Evolutionary conservation across 1,140 invertebrate genomes (phyloP).

Genomic region (Atta cephalotes): DNA sequence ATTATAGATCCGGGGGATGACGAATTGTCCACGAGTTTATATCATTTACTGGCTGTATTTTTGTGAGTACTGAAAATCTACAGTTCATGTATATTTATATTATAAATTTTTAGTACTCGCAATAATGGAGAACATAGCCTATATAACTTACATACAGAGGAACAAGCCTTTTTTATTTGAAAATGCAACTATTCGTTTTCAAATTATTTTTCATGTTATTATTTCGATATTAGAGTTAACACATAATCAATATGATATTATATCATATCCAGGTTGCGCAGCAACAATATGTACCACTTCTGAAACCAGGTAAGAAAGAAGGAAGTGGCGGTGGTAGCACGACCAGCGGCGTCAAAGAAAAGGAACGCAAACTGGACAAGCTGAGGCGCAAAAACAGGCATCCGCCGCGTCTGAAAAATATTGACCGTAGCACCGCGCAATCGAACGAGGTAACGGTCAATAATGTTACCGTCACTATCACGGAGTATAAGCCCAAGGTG

Average conservation of each 20-base stretch:
- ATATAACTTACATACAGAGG: neutral
- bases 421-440: conserved; percentile 94
- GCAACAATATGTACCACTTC: conserved; percentile 91
- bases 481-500: conserved; percentile 96
- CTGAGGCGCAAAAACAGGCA: conserved; percentile 85
- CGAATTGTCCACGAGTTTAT: too few relatives aligned
- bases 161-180: neutral
- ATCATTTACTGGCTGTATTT: too few relatives aligned
- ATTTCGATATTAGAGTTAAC: neutral
- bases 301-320: conserved; percentile 88
- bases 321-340: conserved; percentile 87
- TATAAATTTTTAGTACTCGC: too few relatives aligned
- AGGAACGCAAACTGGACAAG: conserved; percentile 84
- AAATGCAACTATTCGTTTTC: neutral
- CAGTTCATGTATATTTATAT: too few relatives aligned
- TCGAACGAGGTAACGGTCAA: conserved; percentile 98
- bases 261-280: conserved; percentile 80
- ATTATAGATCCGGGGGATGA: too few relatives aligned
- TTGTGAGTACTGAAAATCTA: too few relatives aligned
- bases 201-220: neutral
- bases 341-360: conserved; percentile 87
- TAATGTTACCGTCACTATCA: conserved; percentile 98
- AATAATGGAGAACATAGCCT: too few relatives aligned
- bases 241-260: neutral
- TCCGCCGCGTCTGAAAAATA: conserved; percentile 94